A percentile compares a stretch with the other conserved stretches of the same genome.
phyloP scores from a whole-genome alignment of 2,888 invertebrate species.

The Caenorhabditis auriculariae region DNA sequence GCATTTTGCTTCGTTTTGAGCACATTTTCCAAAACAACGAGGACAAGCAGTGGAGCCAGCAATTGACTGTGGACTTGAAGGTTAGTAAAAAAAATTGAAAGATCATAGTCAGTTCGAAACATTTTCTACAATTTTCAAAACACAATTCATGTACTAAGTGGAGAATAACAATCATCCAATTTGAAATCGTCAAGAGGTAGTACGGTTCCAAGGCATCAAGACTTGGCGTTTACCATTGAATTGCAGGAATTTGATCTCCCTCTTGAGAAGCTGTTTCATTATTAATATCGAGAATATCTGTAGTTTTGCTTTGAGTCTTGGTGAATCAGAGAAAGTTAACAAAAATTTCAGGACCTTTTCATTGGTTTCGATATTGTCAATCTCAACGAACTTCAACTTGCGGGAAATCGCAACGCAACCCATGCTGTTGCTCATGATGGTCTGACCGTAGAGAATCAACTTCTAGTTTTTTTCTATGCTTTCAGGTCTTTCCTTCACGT shows the following conservation, averaged over 20 bases:
- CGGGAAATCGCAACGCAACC: constrained; percentile 17
- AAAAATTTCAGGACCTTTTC: constrained; percentile 35
- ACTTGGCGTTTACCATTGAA: no score
- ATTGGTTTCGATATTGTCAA: constrained; percentile 23
- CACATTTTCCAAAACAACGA: constrained; percentile 64
- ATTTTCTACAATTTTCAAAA: background rate
- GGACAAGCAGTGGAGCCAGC: constrained; percentile 30
- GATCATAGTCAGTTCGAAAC: background rate
- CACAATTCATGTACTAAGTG: no score
- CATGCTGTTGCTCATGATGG: background rate
- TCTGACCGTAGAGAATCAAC: background rate
- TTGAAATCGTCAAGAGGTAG: no score
- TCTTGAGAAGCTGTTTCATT: no score
- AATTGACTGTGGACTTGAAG: constrained; percentile 62
- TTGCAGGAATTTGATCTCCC: no score
- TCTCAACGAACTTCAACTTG: constrained; percentile 25
- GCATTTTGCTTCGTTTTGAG: constrained; percentile 65
- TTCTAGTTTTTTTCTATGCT: background rate
- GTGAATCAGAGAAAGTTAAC: background rate
- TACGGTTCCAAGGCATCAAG: no score
- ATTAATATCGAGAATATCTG: no score
- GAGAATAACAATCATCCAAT: no score
- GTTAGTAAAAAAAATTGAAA: constrained; percentile 39
- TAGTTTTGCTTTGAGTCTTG: no score
- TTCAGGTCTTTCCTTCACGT: constrained; percentile 7